Evolutionary conservation across 2,113 vertebrate species (phyloP), one percentile per base, ranked within the genome.

Genomic region (Grammomys surdaster): DNA sequence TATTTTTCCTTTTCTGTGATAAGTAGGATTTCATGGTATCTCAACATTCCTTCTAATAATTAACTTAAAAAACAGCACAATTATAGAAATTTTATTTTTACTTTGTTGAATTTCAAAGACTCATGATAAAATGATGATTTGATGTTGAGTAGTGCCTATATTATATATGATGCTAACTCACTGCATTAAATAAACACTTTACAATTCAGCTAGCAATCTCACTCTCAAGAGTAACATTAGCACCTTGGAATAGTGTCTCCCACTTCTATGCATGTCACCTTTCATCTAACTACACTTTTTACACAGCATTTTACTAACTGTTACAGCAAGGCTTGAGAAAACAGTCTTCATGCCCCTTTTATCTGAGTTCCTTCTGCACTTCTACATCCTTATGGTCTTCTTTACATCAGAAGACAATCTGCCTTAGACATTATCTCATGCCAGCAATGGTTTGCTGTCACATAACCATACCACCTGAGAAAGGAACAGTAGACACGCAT

Each of bases 381-480:
- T 78, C 31, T 28, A 20, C 19, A 2, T 54, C 48, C 13, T 78
- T 33, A 8, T 51, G 46, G 14, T 78, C 76, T 51, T 78, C 16
- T 19, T 54, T 33, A 28, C 14, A 77, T 77, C 13, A 17, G 6
- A 33, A 33, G 26, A 51, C 28, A 36, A 20, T 54, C 17, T 33
- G 1, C 17, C 48, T 36, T 58, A 20, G 20, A 26, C 51, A 36
- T 56, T 24, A n/a, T 58, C 20, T 14, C 33, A 26, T 58, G 2
- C 19, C 33, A 58, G 54, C 11, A 58, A 7, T 3, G 1, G 13
- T 58, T 56, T n/a, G 19, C 36, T 58, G 0, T 81, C 10, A 40
- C 20, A n/a, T 24, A 81, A 2, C 36, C 33, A 81, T 1, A 8
- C 51, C 1, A 11, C 0, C 33, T 2, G 11, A 58, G 10, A 54